Evolutionary conservation across 2,797 vertebrate species (phyloP).

Genomic region (Merluccius polli): DNA sequence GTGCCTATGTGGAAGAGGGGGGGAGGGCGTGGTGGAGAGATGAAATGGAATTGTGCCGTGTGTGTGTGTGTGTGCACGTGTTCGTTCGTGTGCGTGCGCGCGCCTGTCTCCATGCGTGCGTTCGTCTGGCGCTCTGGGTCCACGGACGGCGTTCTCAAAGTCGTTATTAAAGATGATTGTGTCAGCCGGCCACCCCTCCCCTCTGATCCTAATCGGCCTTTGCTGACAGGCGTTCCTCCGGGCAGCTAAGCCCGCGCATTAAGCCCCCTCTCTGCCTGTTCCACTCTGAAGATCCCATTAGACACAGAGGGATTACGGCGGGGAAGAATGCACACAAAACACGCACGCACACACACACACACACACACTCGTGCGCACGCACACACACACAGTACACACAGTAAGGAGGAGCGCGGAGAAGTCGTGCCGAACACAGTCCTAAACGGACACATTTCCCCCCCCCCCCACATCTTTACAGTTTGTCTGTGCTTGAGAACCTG

Average conservation of each 20-base stretch:
- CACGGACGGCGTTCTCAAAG: constrained; percentile 64
- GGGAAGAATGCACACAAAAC: constrained; percentile 43
- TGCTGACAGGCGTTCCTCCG: constrained; percentile 72
- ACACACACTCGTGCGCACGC: constrained; percentile 2
- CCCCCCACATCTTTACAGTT: constrained; percentile 3
- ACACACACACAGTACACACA: constrained; percentile 3
- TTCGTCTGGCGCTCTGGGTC: constrained; percentile 41
- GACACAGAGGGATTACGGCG: constrained; percentile 71
- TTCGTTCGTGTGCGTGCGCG: constrained; percentile 4
- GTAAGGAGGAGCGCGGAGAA: neutral
- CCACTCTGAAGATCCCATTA: constrained; percentile 76
- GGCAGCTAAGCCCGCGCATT: constrained; percentile 70
- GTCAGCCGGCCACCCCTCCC: constrained; percentile 65
- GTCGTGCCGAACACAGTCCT: constrained; percentile 25
- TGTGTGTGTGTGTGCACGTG: constrained; percentile 25
- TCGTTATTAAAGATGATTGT: constrained; percentile 77
- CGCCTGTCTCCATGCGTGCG: constrained; percentile 20
- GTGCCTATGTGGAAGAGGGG: neutral
- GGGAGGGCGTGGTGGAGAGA: neutral
- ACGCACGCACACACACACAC: constrained; percentile 29
- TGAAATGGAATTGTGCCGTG: neutral
- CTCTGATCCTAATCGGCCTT: constrained; percentile 75
- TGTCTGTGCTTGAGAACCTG: neutral
- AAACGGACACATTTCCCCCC: constrained; percentile 31
- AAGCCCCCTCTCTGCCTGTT: constrained; percentile 73